These are phyloP conservation scores for Mormyrus lacerda DNA, from an alignment of 2,113 vertebrate species.

Conservation along the genomic window DNA sequence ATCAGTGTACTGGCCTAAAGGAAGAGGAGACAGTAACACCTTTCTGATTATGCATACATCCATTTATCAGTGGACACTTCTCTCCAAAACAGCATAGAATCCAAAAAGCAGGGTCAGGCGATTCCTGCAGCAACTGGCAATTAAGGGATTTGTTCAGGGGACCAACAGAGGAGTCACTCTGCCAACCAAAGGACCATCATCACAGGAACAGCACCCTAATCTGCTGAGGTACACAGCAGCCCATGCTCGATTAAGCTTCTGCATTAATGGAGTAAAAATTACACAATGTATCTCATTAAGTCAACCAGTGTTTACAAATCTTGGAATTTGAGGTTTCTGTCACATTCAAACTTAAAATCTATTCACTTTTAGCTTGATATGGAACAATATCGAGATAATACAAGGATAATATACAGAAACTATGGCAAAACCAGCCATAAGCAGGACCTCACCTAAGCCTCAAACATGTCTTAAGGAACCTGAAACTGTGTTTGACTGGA, in stretches of 20 bases:
- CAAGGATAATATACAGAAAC: background rate
- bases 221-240: background rate
- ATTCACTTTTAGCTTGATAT: background rate
- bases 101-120: background rate
- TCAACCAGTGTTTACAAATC: background rate
- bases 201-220: background rate
- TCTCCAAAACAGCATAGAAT: background rate
- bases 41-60: background rate
- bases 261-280: background rate
- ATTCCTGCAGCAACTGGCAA: background rate
- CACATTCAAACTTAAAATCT: background rate
- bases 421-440: background rate
- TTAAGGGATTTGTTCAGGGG: background rate
- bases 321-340: background rate
- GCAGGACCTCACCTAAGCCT: background rate
- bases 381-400: background rate
- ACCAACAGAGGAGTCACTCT: background rate
- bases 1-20: background rate
- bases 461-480: background rate
- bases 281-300: background rate
- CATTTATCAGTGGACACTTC: background rate
- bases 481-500: background rate
- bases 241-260: background rate
- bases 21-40: background rate
- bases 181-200: background rate